Base-by-base conservation (phyloP, 2,797 vertebrate genomes). In the Parambassis ranga region DNA sequence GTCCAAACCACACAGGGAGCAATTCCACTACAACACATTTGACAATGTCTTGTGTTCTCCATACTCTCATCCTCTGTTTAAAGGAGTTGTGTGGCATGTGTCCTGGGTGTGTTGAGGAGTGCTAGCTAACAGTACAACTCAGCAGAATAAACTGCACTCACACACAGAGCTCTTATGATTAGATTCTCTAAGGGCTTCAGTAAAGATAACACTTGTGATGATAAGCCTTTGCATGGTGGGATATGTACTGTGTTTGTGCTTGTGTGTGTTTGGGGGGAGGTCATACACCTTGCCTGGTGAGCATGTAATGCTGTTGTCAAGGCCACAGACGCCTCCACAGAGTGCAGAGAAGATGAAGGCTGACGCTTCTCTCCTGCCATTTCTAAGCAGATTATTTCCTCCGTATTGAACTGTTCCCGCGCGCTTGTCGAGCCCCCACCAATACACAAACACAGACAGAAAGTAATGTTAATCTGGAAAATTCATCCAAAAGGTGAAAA, bases 301-400 rank as follows among this genome's bases (percentile, higher is more conserved):
- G 78, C 75, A 67, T 89, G 85, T 86, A 84, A 88, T 83, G 79
- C 81, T 86, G 83, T 79, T 82, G 86, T 89, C 78, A 79, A 77
- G 75, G 83, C 83, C 79, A 80, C 69, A 64, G 78, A 89, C 82
- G 76, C 79, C 77, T 81, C 66, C 61, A 48, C 73, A 69, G 71
- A 66, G 78, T 71, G 26, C 35, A 65, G 48, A 46, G 65, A 76
- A 62, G 61, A 83, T 82, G 79, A 82, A 83, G 73, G 74, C 58
- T 55, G 69, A 65, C n/a, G 15, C 44, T 33, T 71, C 62, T 57
- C 42, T 58, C 60, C 55, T 7, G 10, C 64, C 65, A 64, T 79
- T 76, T 81, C 79, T 84, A 84, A 89, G 73, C 62, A 86, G 83
- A 87, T 91, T 89, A 88, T 80, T 77, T 70, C 64, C 52, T 75